Conservation (phyloP, 2,888 invertebrate species). For the Leptura quadrifasciata region DNA sequence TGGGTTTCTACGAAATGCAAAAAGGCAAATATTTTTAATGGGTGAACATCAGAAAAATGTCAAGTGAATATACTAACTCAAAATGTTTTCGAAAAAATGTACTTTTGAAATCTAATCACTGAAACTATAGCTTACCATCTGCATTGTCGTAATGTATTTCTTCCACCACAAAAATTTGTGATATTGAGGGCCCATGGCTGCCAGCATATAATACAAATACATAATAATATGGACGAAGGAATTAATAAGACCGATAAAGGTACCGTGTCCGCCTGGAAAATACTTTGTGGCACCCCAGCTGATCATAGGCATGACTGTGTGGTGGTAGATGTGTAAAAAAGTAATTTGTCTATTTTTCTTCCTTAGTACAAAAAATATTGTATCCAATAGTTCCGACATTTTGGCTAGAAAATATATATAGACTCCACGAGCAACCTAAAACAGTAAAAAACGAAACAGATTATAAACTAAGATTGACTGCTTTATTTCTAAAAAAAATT, state of each 20-base stretch:
- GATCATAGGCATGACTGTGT: conserved; percentile 95
- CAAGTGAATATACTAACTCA: too few relatives aligned
- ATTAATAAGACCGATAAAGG: conserved; percentile 83
- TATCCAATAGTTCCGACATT: conserved; percentile 92
- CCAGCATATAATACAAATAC: conserved; percentile 87
- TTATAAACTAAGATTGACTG: too few relatives aligned
- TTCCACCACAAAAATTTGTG: conserved; percentile 90
- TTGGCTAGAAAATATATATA: conserved; percentile 93
- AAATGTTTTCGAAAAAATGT: too few relatives aligned
- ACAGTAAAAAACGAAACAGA: too few relatives aligned
- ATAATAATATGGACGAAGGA: conserved; percentile 87
- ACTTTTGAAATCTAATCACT: too few relatives aligned
- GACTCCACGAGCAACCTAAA: conserved; percentile 79
- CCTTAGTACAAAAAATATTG: conserved; percentile 93
- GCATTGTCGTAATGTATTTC: conserved; percentile 87
- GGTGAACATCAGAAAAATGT: too few relatives aligned
- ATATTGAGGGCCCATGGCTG: conserved; percentile 84
- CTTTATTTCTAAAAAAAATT: too few relatives aligned
- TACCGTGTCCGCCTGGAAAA: conserved; percentile 82
- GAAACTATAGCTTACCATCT: conserved; percentile 81
- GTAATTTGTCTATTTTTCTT: conserved; percentile 94
- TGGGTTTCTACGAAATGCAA: too few relatives aligned
- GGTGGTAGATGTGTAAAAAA: conserved; percentile 94
- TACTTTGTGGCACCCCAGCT: conserved; percentile 96
- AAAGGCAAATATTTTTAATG: too few relatives aligned